Conservation (phyloP, 2,888 invertebrate genomes). For the Toxonevra muliebris region DNA sequence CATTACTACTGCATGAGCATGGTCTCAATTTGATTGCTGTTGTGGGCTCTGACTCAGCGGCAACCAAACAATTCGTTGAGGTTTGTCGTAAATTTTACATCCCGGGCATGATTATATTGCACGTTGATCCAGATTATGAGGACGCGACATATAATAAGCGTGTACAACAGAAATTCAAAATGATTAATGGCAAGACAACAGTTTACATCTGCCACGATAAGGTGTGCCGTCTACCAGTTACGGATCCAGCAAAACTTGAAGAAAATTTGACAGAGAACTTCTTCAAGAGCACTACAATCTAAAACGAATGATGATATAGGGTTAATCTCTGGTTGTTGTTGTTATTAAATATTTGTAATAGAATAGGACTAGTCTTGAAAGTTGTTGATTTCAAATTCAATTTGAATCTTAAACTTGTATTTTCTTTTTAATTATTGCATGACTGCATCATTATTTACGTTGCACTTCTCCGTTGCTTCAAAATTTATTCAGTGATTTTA, state of each 20-base stretch:
- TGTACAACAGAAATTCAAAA: slow-evolving; percentile 60
- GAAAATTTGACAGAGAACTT: slow-evolving; percentile 59
- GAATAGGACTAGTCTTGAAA: neutral
- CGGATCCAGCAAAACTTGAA: slow-evolving; percentile 57
- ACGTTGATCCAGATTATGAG: slow-evolving; percentile 56
- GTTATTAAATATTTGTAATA: neutral
- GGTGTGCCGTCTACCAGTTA: slow-evolving; percentile 63
- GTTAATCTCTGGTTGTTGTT: neutral
- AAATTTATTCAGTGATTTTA: too few relatives aligned
- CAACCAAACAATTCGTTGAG: slow-evolving; percentile 57
- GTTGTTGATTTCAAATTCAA: neutral
- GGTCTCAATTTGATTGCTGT: slow-evolving; percentile 62
- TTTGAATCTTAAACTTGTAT: neutral
- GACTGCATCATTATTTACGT: neutral
- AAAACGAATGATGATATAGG: neutral
- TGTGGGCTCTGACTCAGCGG: slow-evolving; percentile 60
- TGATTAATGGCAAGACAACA: slow-evolving; percentile 61
- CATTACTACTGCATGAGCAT: slow-evolving; percentile 55
- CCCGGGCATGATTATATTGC: slow-evolving; percentile 62
- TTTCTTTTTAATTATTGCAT: neutral
- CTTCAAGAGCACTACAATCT: slow-evolving; percentile 30
- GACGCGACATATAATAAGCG: slow-evolving; percentile 52
- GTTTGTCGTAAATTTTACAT: slow-evolving; percentile 61
- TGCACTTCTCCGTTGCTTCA: neutral
- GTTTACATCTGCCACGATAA: slow-evolving; percentile 64